These are phyloP conservation scores for Spilosoma lubricipeda DNA, from an alignment of 2,888 invertebrate species.

Conservation along the genomic window DNA sequence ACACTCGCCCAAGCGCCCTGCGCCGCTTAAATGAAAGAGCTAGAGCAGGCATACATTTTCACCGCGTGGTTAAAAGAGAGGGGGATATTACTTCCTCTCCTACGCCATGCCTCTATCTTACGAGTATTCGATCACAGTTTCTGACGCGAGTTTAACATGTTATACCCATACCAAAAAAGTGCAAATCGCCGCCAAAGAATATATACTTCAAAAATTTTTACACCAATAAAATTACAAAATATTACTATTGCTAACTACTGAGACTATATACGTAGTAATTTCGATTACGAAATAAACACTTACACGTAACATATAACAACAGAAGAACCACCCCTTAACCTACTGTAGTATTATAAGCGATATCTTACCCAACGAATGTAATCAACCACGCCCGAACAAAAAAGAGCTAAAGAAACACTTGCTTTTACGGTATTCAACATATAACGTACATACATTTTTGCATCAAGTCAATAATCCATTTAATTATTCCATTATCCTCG, in stretches of 20 bases:
- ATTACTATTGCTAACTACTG: conserved; percentile 4
- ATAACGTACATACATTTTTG: conserved; percentile 32
- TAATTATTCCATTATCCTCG: conserved; percentile 52
- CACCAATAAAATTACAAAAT: neutral
- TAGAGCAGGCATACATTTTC: too few species aligned
- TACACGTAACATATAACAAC: conserved; percentile 5
- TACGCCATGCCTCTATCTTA: too few species aligned
- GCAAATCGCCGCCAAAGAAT: too few species aligned
- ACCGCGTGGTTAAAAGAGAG: too few species aligned
- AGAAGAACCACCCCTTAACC: conserved; percentile 6
- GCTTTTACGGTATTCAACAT: conserved; percentile 33
- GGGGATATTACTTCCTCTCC: too few species aligned
- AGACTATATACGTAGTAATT: conserved; percentile 13
- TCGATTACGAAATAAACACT: conserved; percentile 14
- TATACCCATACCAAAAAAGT: too few species aligned
- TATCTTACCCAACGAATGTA: conserved; percentile 27
- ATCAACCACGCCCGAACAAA: conserved; percentile 22
- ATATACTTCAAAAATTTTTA: too few species aligned
- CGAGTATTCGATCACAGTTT: too few species aligned
- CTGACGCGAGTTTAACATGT: too few species aligned
- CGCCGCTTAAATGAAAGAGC: too few species aligned
- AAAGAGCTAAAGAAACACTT: conserved; percentile 15
- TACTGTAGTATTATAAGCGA: conserved; percentile 13
- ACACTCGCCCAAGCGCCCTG: too few species aligned
- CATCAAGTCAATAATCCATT: conserved; percentile 52